Percentiles rank a stretch among this genome's conserved stretches.
phyloP scores from a whole-genome alignment of 2,113 vertebrate species.

The Epinephelus lanceolatus region DNA sequence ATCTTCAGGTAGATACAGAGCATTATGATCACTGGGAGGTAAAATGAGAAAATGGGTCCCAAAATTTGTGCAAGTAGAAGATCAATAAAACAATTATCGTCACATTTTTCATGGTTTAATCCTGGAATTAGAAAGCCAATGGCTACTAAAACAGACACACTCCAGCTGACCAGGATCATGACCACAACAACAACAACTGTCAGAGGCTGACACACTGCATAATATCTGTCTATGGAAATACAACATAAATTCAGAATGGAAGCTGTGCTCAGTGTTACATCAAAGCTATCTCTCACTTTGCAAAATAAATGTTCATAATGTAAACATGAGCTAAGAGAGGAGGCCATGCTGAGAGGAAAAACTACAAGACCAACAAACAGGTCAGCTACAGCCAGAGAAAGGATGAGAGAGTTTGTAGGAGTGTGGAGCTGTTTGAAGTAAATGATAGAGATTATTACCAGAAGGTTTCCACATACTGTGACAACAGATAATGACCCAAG shows the following conservation, averaged over 20 bases:
- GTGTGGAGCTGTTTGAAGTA: slow-evolving; percentile 25
- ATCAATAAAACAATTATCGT: background rate
- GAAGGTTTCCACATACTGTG: slow-evolving; percentile 14
- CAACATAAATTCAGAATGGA: slow-evolving; percentile 47
- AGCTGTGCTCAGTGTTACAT: background rate
- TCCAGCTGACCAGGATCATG: slow-evolving; percentile 37
- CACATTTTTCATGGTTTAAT: slow-evolving; percentile 3
- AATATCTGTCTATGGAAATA: slow-evolving; percentile 48
- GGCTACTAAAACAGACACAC: no score
- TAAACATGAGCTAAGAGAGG: background rate
- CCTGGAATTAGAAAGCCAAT: background rate
- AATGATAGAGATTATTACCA: slow-evolving; percentile 22
- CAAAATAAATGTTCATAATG: slow-evolving; percentile 17
- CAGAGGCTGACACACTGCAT: slow-evolving; percentile 47
- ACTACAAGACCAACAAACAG: slow-evolving; percentile 5
- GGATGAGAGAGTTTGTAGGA: slow-evolving; percentile 12
- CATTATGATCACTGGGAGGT: slow-evolving; percentile 43
- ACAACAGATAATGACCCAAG: background rate
- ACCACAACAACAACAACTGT: background rate
- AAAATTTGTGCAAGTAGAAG: slow-evolving; percentile 3
- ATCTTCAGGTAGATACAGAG: slow-evolving; percentile 55
- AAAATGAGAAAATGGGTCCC: slow-evolving; percentile 40
- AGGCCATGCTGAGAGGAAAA: slow-evolving; percentile 12
- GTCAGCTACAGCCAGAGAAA: no score
- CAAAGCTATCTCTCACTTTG: slow-evolving; percentile 4